These are phyloP conservation scores for Sebastes paucispinis DNA, from an alignment of 2,797 vertebrate genomes.

Conservation along the genomic window DNA sequence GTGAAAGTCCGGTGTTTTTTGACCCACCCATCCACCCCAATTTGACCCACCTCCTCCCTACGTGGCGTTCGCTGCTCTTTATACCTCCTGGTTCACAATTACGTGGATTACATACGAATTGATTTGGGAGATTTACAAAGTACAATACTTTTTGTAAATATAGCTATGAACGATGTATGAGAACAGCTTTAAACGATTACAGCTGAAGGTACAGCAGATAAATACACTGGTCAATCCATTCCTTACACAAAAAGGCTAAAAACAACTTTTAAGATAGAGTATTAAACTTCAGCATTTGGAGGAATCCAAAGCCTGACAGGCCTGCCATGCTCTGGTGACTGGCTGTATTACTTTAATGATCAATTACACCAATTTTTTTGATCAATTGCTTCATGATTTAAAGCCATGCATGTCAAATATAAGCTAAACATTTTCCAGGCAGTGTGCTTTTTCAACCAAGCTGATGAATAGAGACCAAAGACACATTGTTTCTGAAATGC, in stretches of 20 bases:
- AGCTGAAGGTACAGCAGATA: not conserved
- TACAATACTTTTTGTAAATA: too few species aligned
- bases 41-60: too few species aligned
- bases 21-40: too few species aligned
- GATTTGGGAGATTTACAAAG: too few species aligned
- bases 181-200: too few species aligned
- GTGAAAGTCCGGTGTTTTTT: too few species aligned
- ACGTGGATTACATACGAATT: too few species aligned
- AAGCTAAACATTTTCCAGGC: not conserved
- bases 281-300: not conserved
- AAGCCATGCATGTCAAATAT: not conserved
- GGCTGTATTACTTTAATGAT: not conserved
- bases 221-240: not conserved
- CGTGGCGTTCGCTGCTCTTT: too few species aligned
- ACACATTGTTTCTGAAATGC: not conserved
- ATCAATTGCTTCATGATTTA: not conserved
- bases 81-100: too few species aligned
- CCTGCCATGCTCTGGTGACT: not conserved
- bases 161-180: too few species aligned
- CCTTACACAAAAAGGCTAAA: not conserved
- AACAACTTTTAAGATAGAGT: not conserved
- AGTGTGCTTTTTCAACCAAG: not conserved
- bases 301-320: not conserved
- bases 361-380: not conserved
- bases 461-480: conserved; percentile 5